These are phyloP conservation scores for Gadus chalcogrammus DNA, from an alignment of 2,113 vertebrate species.

Conservation along the genomic window DNA sequence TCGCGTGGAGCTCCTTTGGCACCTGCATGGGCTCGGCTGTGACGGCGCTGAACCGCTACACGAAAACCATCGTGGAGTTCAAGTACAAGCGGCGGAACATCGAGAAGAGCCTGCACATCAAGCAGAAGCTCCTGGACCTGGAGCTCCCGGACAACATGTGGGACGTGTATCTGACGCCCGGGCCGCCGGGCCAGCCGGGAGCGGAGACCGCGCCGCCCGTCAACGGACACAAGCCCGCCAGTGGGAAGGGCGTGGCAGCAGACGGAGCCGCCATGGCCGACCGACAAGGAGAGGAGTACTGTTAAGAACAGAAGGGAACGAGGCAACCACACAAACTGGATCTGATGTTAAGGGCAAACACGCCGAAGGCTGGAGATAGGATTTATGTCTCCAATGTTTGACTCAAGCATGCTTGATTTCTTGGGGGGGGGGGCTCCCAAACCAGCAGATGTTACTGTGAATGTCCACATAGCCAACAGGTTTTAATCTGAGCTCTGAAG, in stretches of 20 bases:
- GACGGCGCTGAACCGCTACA: conserved; percentile 81
- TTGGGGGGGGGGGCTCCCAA: too few species aligned
- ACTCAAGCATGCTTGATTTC: not conserved
- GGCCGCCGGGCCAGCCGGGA: conserved; percentile 56
- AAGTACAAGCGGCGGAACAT: conserved; percentile 81
- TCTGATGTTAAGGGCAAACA: not conserved
- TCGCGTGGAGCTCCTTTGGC: conserved; percentile 86
- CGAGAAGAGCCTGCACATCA: conserved; percentile 76
- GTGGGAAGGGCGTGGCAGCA: conserved; percentile 17
- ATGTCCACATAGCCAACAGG: too few species aligned
- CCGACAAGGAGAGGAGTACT: conserved; percentile 60
- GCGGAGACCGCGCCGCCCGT: conserved; percentile 51
- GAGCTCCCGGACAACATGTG: conserved; percentile 73
- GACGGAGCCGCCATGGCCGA: conserved; percentile 39
- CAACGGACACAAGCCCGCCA: conserved; percentile 61
- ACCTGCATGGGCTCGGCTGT: conserved; percentile 89
- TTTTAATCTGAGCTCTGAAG: too few species aligned
- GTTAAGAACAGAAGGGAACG: conserved; percentile 15
- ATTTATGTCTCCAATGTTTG: not conserved
- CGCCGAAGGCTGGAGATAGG: not conserved
- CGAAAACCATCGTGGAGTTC: conserved; percentile 82
- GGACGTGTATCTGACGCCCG: conserved; percentile 71
- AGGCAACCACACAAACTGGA: not conserved
- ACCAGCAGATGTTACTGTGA: too few species aligned
- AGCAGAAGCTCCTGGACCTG: conserved; percentile 71